Evolutionary conservation across 23 tunicate species (phyloP), one percentile per base, ranked within the genome.

Genomic region (Trididemnum miniatum): DNA sequence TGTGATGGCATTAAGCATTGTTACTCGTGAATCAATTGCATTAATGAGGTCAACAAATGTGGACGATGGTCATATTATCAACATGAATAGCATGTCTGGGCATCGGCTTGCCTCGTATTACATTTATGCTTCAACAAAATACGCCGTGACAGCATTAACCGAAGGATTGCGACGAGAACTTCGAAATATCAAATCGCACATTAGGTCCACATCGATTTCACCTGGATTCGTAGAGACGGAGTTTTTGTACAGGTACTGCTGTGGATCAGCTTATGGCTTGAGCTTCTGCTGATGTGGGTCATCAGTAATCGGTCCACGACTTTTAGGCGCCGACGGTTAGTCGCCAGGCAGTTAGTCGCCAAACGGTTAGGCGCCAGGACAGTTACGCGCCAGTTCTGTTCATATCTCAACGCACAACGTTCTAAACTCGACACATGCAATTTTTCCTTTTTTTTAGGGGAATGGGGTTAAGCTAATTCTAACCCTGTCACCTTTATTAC

Each of bases 71-170:
- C 82, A 87, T 62, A 79, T 92, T 31, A 65, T 94, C 76, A 94
- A 89, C 67, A 89, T 94, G 35, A 94, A 94, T 87, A 88, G 94
- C 49, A 67, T 91, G 77, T 80, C 95, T 35, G 98, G 98, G 12
- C 82, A 77, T 57, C 27, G 44, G 26, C 27, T 77, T 24, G n/a
- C 26, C 4, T 37, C 79, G 2, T 2, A 20, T 2, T 51, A 35
- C 2, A 52, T 77, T 37, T 77, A 77, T 25, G 34, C 27, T 77
- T 66, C 82, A 9, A 24, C 82, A 52, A 77, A 77, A 51, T 77
- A 24, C 28, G 82, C 82, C n/a, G 82, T 77, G 31, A 77, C 82
- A 15, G 82, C 82, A 23, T 38, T 77, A 2, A 77, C 82, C 26
- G 59, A 73, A 67, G 86, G 85, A 28, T 59, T 87, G 33, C 62